These are phyloP conservation scores for Trisateles emortualis DNA, from an alignment of 2,888 invertebrate genomes.

Conservation along the genomic window DNA sequence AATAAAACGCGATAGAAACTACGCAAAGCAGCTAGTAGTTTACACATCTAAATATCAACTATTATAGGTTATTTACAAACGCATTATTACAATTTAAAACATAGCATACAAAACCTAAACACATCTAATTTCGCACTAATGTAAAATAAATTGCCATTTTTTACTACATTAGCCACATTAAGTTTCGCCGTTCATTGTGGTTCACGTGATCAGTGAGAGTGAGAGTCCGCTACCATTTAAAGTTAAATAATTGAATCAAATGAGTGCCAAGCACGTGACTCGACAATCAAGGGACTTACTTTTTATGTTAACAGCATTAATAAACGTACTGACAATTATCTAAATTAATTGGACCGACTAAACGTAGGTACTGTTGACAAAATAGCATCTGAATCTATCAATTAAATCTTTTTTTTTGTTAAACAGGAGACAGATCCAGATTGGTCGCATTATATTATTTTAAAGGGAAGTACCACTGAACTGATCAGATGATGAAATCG, in stretches of 20 bases:
- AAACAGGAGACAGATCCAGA: no score
- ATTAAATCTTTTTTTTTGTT: not conserved
- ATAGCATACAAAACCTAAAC: slow-evolving; percentile 12
- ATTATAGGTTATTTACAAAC: not conserved
- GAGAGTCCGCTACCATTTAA: slow-evolving; percentile 23
- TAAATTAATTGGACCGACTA: not conserved
- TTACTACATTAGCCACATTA: slow-evolving; percentile 43
- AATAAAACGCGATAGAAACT: not conserved
- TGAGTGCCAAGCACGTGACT: slow-evolving; percentile 41
- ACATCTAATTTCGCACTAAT: slow-evolving; percentile 32
- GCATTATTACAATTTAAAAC: slow-evolving; percentile 14
- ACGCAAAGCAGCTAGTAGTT: no score
- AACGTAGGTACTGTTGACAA: no score
- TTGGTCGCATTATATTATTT: no score
- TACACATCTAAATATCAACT: no score
- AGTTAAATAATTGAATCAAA: slow-evolving; percentile 42
- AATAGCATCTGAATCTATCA: no score
- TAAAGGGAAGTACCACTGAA: no score
- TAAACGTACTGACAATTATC: not conserved
- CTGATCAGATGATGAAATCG: no score
- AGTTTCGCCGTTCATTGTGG: slow-evolving; percentile 47
- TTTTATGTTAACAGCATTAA: slow-evolving; percentile 4
- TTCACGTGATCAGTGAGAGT: slow-evolving; percentile 43
- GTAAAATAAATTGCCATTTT: slow-evolving; percentile 40
- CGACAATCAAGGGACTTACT: slow-evolving; percentile 13